A percentile compares a stretch with the other conserved stretches of the same genome.
Evolutionary conservation across 1,140 invertebrate genomes (phyloP).

Genomic region (Aphelinus certus): DNA sequence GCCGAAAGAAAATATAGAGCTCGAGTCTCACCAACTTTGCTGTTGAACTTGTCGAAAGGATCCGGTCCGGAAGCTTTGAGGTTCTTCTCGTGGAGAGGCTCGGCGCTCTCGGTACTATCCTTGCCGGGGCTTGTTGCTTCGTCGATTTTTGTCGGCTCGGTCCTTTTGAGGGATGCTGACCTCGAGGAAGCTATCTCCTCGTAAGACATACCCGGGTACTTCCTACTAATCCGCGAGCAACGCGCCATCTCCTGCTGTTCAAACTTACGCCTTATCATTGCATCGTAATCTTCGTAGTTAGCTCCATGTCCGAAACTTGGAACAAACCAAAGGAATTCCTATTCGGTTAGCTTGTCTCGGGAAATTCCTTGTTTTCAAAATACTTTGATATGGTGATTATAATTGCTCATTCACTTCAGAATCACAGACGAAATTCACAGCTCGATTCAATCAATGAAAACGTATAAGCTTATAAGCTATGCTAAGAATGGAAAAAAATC

Average conservation of each 20-base stretch:
- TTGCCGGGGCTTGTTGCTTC: constrained; percentile 50
- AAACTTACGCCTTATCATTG: constrained; percentile 62
- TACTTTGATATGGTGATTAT: no score
- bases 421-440: no score
- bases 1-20: not conserved
- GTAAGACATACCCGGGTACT: constrained; percentile 62
- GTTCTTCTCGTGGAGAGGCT: constrained; percentile 62
- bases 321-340: no score
- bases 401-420: no score
- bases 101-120: constrained; percentile 61
- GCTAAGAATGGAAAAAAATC: no score
- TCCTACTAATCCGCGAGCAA: constrained; percentile 45
- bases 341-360: no score
- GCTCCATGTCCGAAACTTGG: constrained; percentile 52
- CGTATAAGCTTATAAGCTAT: no score
- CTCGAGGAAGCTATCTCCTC: constrained; percentile 63
- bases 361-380: no score
- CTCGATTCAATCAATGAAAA: no score
- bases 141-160: constrained; percentile 50
- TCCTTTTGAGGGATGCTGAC: constrained; percentile 44
- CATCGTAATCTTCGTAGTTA: constrained; percentile 64
- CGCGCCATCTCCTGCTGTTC: constrained; percentile 54
- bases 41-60: constrained; percentile 68
- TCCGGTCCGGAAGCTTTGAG: constrained; percentile 66
- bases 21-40: constrained; percentile 61